Conservation (phyloP, 2,797 vertebrate genomes). For the Silurus lanzhouensis region DNA sequence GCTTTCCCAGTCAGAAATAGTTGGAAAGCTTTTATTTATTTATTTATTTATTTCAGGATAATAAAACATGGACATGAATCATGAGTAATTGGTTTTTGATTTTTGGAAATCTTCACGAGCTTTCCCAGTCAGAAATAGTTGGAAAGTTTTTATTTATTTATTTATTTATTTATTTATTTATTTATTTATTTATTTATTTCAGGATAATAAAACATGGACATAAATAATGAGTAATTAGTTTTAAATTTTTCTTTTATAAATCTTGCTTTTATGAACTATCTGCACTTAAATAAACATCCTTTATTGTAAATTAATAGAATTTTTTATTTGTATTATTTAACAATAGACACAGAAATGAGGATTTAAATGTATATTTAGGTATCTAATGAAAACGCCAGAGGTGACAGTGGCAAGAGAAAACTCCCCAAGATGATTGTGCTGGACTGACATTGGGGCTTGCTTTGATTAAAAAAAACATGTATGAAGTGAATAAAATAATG, state of each 20-base stretch:
- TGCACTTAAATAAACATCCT: background rate
- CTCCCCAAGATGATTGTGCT: background rate
- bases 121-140: background rate
- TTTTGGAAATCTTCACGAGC: background rate
- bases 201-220: background rate
- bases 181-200: too few relatives aligned
- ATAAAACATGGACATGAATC: background rate
- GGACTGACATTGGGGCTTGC: too few relatives aligned
- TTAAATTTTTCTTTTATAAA: background rate
- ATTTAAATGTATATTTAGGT: background rate
- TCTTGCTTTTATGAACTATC: background rate
- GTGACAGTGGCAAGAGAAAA: background rate
- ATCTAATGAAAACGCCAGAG: background rate
- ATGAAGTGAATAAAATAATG: background rate
- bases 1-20: background rate
- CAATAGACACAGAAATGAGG: background rate
- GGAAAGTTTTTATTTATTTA: background rate
- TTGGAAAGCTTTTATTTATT: background rate
- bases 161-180: background rate
- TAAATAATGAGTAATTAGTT: background rate
- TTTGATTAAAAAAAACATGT: background rate
- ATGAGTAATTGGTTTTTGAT: background rate
- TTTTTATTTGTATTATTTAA: background rate
- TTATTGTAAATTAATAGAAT: background rate
- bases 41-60: background rate